phyloP scores from a whole-genome alignment of 2,888 invertebrate species.

The Caenorhabditis sp. region DNA sequence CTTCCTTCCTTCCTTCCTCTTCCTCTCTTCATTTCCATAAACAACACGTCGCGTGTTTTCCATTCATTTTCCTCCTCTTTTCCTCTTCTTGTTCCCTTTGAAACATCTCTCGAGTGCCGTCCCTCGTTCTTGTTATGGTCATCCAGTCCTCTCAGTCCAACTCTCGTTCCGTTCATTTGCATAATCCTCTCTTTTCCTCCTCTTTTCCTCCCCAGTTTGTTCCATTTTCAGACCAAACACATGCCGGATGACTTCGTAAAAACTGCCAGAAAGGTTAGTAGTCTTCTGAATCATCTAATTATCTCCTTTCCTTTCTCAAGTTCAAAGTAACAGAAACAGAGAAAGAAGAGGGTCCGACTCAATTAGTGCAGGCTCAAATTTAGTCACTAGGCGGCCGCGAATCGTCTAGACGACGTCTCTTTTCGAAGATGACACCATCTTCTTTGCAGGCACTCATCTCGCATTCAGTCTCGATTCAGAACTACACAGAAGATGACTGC shows the following conservation, averaged over 20 bases:
- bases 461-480: slow-evolving; percentile 69
- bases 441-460: slow-evolving; percentile 60
- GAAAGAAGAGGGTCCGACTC: slow-evolving; percentile 23
- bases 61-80: not conserved
- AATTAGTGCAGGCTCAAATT: slow-evolving; percentile 46
- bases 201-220: not conserved
- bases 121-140: slow-evolving; percentile 3
- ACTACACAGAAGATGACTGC: slow-evolving; percentile 69
- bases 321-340: slow-evolving; percentile 7
- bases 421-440: slow-evolving; percentile 20
- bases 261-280: slow-evolving; percentile 40
- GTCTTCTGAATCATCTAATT: slow-evolving; percentile 2
- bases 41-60: too few relatives aligned
- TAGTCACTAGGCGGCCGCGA: slow-evolving; percentile 14
- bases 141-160: not conserved
- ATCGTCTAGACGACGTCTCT: slow-evolving; percentile 11
- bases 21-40: not conserved
- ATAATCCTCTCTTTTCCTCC: not conserved
- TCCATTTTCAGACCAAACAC: slow-evolving; percentile 25
- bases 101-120: not conserved
- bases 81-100: not conserved
- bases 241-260: slow-evolving; percentile 50
- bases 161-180: too few relatives aligned
- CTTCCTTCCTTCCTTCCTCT: too few relatives aligned
- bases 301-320: not conserved